Evolutionary conservation across 1,140 invertebrate genomes (phyloP), one percentile per base, ranked within the genome.

Genomic region (Ips nitidus): DNA sequence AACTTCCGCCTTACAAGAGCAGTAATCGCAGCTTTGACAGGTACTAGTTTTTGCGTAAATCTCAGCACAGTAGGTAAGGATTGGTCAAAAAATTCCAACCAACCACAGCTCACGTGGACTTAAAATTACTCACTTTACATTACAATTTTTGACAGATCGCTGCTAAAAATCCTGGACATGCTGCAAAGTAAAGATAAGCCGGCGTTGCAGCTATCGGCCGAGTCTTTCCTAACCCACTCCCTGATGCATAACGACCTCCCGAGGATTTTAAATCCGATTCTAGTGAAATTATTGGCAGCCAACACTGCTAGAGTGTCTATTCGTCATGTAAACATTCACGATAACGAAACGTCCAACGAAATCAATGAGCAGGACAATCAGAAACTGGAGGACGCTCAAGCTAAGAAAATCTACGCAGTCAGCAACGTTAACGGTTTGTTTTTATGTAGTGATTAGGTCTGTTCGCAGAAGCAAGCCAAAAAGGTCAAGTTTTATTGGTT

Each of bases 281-380:
- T 95, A 47, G 83, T 87, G 47, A 91, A 94, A 78, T 80, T 97
- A 1, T 82, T 97, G 1, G 88, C 93, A 73, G 88, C 92, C 6
- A 90, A 89, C 53, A 95, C 94, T 0, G 90, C 92, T 63, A 85
- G 94, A 40, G 88, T 97, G 69, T 93, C 93, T 56, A 90, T 97
- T 2, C 87, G 93, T 5, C 92, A 95, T 77, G 89, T 94, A 1
- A 91, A 89, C 77, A 89, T 94, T 59, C 83, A 91, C 50, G 86
- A 90, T 68, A 85, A 86, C n/a, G 87, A 87, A 66, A 83, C 82
- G 3, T 85, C 62, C 73, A 73, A 61, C 79, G 64, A 79, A 8
- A 62, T 62, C 39, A 81, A 79, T 1, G 79, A 74, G 66, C 78
- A 81, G 38, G 78, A 82, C 52, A 73, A 75, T n/a, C 67, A 67